These are phyloP conservation scores for Penaeus japonicus DNA, from an alignment of 1,140 invertebrate species.

Conservation along the genomic window DNA sequence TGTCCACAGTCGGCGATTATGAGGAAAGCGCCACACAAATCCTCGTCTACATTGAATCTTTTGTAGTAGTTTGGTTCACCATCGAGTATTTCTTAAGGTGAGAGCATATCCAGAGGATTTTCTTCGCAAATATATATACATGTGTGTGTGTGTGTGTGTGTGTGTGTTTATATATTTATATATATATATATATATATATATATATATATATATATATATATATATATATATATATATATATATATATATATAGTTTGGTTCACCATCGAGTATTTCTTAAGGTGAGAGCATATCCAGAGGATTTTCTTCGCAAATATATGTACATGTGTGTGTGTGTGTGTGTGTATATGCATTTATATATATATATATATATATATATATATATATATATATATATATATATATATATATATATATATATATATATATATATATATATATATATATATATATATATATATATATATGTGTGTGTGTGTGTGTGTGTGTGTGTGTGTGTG, in stretches of 20 bases:
- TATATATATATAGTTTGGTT: conserved; percentile 96
- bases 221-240: too few relatives aligned
- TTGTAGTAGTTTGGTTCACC: conserved; percentile 91
- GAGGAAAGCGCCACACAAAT: conserved; percentile 69
- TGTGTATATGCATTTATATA: too few relatives aligned
- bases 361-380: neutral
- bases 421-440: too few relatives aligned
- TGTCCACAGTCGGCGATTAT: conserved; percentile 84
- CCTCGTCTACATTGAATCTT: conserved; percentile 85
- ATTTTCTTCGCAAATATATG: neutral
- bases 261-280: conserved; percentile 83
- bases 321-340: neutral
- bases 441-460: neutral
- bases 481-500: neutral
- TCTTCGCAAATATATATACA: too few relatives aligned
- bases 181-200: neutral
- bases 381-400: neutral
- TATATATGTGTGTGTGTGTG: neutral
- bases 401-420: neutral
- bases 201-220: too few relatives aligned
- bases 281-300: conserved; percentile 51
- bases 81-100: conserved; percentile 80
- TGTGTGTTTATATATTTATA: too few relatives aligned
- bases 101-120: neutral
- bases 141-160: too few relatives aligned